These are phyloP conservation scores for Drosophila kurseongensis DNA, from an alignment of 1,140 invertebrate species.

Conservation along the genomic window DNA sequence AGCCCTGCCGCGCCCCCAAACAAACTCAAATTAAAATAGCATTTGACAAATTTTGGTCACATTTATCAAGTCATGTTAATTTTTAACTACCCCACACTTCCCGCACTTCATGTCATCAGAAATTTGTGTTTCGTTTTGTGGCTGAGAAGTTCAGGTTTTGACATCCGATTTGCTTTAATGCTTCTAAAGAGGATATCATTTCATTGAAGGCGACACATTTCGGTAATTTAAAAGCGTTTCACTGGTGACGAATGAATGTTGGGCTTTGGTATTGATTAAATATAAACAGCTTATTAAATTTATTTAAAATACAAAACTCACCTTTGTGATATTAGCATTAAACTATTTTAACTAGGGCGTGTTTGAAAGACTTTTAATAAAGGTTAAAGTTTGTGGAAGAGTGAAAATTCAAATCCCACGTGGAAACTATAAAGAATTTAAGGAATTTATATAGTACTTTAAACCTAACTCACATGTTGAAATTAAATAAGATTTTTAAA, in stretches of 20 bases:
- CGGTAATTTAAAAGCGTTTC: no score
- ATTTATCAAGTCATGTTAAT: slow-evolving; percentile 72
- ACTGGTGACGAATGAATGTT: not conserved
- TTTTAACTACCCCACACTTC: slow-evolving; percentile 26
- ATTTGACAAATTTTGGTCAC: slow-evolving; percentile 74
- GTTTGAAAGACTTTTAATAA: no score
- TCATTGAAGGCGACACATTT: slow-evolving; percentile 1
- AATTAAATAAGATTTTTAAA: no score
- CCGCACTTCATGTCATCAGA: not conserved
- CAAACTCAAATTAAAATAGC: slow-evolving; percentile 66
- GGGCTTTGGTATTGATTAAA: not conserved
- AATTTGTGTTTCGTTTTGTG: slow-evolving; percentile 7
- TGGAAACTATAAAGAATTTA: no score
- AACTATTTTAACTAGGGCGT: no score
- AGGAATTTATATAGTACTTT: no score
- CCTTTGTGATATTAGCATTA: no score
- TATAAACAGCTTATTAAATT: not conserved
- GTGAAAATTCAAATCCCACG: no score
- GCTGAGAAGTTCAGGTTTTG: not conserved
- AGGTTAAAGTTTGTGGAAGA: no score
- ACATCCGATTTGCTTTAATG: not conserved
- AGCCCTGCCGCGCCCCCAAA: slow-evolving; percentile 40
- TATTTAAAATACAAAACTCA: no score
- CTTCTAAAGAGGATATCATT: slow-evolving; percentile 1
- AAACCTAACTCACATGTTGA: no score